Evolutionary conservation across 37 sponge, comb jelly and placozoan genomes (phyloP), one percentile per base, ranked within the genome.

Genomic region (Amphimedon queenslandica): DNA sequence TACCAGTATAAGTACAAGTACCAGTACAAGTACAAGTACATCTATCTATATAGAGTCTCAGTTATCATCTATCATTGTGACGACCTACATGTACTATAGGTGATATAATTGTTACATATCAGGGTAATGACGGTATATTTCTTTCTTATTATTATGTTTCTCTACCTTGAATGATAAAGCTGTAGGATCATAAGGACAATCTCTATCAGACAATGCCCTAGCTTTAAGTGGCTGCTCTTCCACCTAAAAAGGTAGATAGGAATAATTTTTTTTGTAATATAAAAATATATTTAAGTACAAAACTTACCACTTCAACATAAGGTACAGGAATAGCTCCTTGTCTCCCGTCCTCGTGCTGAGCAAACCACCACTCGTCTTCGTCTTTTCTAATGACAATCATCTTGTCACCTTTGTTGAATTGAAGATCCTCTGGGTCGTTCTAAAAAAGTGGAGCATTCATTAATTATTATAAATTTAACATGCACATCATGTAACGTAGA

Each of bases 311-410:
- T 55, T 82, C 65, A 10, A 97, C 63, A 57, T 94, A 97, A 11
- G 94, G 94, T 21, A 83, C 90, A 32, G 98, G 98, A 30, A 97
- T 91, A 40, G 80, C 80, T 2, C 98, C 98, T 16, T 29, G 55
- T 64, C 92, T 76, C 16, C 98, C 98, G 65, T 90, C 90, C 31
- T 37, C 41, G 55, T 97, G 93, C 31, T 51, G 73, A 0, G 90
- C 98, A 70, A 70, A 83, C 95, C 95, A 97, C 98, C 98, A 97
- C 28, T 88, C 84, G 16, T 93, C 98, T 58, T 97, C 95, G 28
- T 94, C 93, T 57, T 94, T 97, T 36, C 90, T 67, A 5, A 97
- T 47, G 32, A 97, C 88, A 42, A 65, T 72, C 90, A 97, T 80
- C 6, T 82, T 69, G 25, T 97, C 98, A 16, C 90, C 95, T 33